phyloP scores from a whole-genome alignment of 2,888 invertebrate genomes.

The Ennomos erosarius region DNA sequence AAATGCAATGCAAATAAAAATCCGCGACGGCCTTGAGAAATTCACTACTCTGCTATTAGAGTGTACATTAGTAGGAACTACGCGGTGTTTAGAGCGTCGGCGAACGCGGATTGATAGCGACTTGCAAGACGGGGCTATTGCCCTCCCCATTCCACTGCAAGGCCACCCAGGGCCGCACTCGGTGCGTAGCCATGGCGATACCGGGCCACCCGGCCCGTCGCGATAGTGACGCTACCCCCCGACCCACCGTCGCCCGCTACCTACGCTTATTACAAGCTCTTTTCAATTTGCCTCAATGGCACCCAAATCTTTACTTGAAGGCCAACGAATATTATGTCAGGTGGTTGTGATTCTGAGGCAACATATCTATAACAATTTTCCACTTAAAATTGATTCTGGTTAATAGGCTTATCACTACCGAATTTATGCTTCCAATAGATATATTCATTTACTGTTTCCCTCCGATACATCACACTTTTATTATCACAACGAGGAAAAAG shows the following conservation, averaged over 20 bases:
- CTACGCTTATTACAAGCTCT: constrained; percentile 71
- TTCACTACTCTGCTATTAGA: constrained; percentile 50
- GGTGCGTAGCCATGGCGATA: constrained; percentile 76
- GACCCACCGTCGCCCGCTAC: constrained; percentile 49
- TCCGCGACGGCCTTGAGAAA: constrained; percentile 68
- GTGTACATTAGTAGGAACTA: constrained; percentile 65
- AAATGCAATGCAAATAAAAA: constrained; percentile 65
- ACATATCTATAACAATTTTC: constrained; percentile 26
- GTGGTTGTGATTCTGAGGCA: constrained; percentile 47
- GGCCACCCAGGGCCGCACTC: constrained; percentile 84
- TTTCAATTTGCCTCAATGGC: constrained; percentile 79
- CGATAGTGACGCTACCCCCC: constrained; percentile 73
- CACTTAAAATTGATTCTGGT: too few species aligned
- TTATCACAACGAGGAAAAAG: too few species aligned
- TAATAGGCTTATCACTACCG: too few species aligned
- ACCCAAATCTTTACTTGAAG: constrained; percentile 77
- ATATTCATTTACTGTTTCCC: too few species aligned
- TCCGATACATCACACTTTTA: too few species aligned
- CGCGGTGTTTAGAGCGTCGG: constrained; percentile 65
- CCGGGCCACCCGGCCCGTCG: constrained; percentile 69
- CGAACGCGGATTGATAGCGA: constrained; percentile 75
- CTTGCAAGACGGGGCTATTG: constrained; percentile 80
- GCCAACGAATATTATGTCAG: constrained; percentile 60
- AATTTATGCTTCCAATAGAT: too few species aligned
- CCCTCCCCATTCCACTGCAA: constrained; percentile 85